Base-by-base conservation (phyloP, 2,113 vertebrate genomes). In the Xiphorhynchus elegans region DNA sequence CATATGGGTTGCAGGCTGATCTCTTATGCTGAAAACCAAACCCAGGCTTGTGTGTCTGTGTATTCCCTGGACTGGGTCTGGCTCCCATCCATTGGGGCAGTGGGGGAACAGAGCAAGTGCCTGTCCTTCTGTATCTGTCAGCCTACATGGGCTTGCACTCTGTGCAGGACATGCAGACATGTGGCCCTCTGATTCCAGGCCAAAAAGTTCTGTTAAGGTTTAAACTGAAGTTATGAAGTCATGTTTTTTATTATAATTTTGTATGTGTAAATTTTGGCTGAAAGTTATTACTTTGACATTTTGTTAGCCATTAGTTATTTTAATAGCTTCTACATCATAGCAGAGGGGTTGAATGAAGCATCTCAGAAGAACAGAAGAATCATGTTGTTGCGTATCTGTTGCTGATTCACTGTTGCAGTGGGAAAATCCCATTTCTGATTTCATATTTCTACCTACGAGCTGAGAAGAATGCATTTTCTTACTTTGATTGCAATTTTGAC, bases 121-220 rank as follows among this genome's bases (percentile, higher is more conserved):
- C 46, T 46, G 31, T 75, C 47, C 66, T 33, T 25, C 55, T 74
- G 39, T 72, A 13, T 26, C 47, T 3, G 2, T 46, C 28, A 58
- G 63, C 2, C 0, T 8, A 28, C 26, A 31, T 0, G 0, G 56
- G 18, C 17, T n/a, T 16, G 9, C 3, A 50, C 56, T 44, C 39
- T 63, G 15, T 33, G 33, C 1, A 0, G 75, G 75, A 31, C 39
- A 6, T 11, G 25, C 46, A 59, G 52, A 39, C 23, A 5, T 13
- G 40, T 49, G 76, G 42, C 64, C 37, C 64, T 84, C 69, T 23
- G n/a, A 23, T 69, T 86, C 58, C 72, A 28, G n/a, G 9, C 5
- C 40, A 35, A 55, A 31, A 37, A 16, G 6, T 80, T 49, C 6
- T 84, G 63, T 26, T 29, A 80, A 87, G 42, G 24, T 11, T 64